Percentiles rank a stretch among this genome's conserved stretches.
phyloP scores from a whole-genome alignment of 2,113 vertebrate genomes.

The Odocoileus hemionus region DNA sequence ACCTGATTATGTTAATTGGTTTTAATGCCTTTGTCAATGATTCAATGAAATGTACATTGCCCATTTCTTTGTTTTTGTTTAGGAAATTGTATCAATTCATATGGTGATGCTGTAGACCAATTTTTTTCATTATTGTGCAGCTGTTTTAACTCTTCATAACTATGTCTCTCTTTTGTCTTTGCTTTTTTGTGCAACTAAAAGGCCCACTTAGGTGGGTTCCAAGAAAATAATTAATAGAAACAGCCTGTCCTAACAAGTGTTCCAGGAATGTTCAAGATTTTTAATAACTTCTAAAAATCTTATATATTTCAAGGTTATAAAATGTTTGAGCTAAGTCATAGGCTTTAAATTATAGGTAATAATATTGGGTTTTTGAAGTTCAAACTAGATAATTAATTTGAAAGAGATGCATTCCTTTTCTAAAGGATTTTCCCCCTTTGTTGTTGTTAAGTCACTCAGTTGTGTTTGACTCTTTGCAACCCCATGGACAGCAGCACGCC shows the following conservation, averaged over 20 bases:
- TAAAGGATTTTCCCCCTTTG: not conserved
- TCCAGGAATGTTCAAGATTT: not conserved
- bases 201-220: not conserved
- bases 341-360: not conserved
- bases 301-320: not conserved
- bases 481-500: not conserved
- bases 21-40: not conserved
- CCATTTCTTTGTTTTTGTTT: not conserved
- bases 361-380: not conserved
- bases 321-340: not conserved
- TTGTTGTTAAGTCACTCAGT: not conserved
- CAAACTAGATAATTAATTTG: not conserved
- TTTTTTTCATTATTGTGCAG: not conserved
- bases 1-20: not conserved
- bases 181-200: not conserved
- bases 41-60: not conserved
- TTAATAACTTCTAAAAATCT: not conserved
- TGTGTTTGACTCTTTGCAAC: not conserved
- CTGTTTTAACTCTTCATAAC: not conserved
- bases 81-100: not conserved
- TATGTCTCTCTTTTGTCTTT: slow-evolving; percentile 1
- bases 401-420: not conserved
- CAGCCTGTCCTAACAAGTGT: not conserved
- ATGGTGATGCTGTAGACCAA: not conserved
- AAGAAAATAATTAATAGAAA: not conserved